A percentile compares a stretch with the other conserved stretches of the same genome.
phyloP scores from a whole-genome alignment of 2,888 invertebrate species.

The Drosophila longiperda region DNA sequence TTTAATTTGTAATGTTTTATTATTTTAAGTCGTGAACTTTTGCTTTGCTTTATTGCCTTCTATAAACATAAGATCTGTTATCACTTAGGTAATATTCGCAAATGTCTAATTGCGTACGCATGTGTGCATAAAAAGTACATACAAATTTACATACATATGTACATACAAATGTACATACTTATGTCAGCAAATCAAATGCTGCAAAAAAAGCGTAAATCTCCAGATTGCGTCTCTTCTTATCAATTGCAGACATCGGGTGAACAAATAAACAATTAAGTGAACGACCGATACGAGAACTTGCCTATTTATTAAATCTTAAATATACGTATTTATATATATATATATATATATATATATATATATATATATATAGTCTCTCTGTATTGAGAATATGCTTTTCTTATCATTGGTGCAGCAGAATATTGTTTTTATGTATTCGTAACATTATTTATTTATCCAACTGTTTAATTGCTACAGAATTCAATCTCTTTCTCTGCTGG shows the following conservation, averaged over 20 bases:
- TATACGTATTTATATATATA: neutral
- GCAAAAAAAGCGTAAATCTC: slow-evolving; percentile 1
- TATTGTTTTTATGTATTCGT: neutral
- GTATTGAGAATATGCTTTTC: neutral
- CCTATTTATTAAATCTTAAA: neutral
- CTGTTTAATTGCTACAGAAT: slow-evolving; percentile 1
- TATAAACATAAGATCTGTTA: slow-evolving; percentile 2
- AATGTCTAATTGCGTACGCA: neutral
- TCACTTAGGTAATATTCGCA: slow-evolving; percentile 6
- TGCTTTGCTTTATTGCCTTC: neutral
- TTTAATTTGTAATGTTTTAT: neutral
- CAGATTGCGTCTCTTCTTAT: slow-evolving; percentile 55
- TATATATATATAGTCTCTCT: too few species aligned
- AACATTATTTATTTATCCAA: slow-evolving; percentile 13
- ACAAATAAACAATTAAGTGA: slow-evolving; percentile 60
- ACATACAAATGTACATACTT: slow-evolving; percentile 5
- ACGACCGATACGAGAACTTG: slow-evolving; percentile 61
- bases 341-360: neutral
- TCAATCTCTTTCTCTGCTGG: neutral
- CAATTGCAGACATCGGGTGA: slow-evolving; percentile 51
- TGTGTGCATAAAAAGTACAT: neutral
- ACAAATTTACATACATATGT: neutral
- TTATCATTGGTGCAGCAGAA: neutral
- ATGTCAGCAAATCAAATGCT: slow-evolving; percentile 46
- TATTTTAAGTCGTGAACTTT: neutral